Evolutionary conservation across 2,888 invertebrate species (phyloP).

Genomic region (Linyphia triangularis): DNA sequence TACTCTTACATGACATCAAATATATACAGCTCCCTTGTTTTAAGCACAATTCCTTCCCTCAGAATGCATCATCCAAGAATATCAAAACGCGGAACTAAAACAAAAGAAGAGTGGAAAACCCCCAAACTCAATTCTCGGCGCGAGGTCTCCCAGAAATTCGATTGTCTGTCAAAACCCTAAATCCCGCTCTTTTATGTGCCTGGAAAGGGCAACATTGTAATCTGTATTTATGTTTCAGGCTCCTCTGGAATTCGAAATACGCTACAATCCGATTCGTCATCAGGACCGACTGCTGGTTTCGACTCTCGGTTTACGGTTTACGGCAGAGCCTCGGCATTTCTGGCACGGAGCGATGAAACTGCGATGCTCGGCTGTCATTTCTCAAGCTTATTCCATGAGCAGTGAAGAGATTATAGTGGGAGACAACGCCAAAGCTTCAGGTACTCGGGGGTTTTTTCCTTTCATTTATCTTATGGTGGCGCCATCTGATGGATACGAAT

Average conservation of each 20-base stretch:
- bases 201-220: conserved; percentile 13
- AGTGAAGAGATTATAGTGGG: conserved; percentile 77
- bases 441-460: not conserved
- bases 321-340: conserved; percentile 74
- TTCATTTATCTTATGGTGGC: not conserved
- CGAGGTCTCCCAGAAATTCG: conserved; percentile 6
- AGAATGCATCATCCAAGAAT: not conserved
- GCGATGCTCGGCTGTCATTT: conserved; percentile 77
- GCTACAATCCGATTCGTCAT: conserved; percentile 61
- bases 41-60: not conserved
- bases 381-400: conserved; percentile 76
- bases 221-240: conserved; percentile 69
- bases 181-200: not conserved
- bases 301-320: conserved; percentile 73
- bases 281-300: conserved; percentile 71
- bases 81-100: not conserved
- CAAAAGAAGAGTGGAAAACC: not conserved
- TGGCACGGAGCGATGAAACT: conserved; percentile 76
- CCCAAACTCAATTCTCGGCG: not conserved
- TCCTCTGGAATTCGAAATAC: conserved; percentile 69
- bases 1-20: not conserved
- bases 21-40: not conserved
- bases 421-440: conserved; percentile 74
- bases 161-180: conserved; percentile 14
- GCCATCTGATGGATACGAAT: conserved; percentile 14